A percentile compares a stretch with the other conserved stretches of the same genome.
These are phyloP conservation scores for Paracanthobrama guichenoti DNA, from an alignment of 2,113 vertebrate species.

Conservation along the genomic window DNA sequence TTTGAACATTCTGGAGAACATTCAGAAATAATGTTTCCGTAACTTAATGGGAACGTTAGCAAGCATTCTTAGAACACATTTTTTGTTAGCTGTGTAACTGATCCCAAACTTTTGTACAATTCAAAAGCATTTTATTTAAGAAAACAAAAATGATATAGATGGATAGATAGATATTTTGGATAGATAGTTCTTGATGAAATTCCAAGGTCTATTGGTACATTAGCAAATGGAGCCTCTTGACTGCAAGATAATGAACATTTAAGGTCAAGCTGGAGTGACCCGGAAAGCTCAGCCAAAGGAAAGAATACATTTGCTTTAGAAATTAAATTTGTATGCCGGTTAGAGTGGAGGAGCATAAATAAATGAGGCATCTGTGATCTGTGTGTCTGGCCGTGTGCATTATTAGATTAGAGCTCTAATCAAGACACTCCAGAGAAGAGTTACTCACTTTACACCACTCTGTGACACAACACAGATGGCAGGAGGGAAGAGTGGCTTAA, in stretches of 20 bases:
- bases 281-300: conserved; percentile 22
- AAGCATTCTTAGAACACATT: too few relatives aligned
- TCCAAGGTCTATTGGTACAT: neutral
- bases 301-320: conserved; percentile 19
- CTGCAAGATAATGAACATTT: conserved; percentile 4
- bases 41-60: too few relatives aligned
- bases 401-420: conserved; percentile 69
- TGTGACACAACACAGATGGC: conserved; percentile 25
- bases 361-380: conserved; percentile 68
- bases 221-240: conserved; percentile 4
- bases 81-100: neutral
- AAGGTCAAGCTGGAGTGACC: conserved; percentile 33
- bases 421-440: conserved; percentile 19
- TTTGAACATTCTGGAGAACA: too few relatives aligned
- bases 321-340: conserved; percentile 43
- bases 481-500: neutral
- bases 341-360: conserved; percentile 41
- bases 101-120: neutral
- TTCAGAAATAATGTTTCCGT: too few relatives aligned
- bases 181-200: neutral
- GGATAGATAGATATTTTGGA: neutral
- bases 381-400: conserved; percentile 70
- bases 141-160: too few relatives aligned
- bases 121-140: neutral
- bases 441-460: conserved; percentile 27